A percentile compares a stretch with the other conserved stretches of the same genome.
These are phyloP conservation scores for Halictus ligatus DNA, from an alignment of 2,888 invertebrate species.

Conservation along the genomic window DNA sequence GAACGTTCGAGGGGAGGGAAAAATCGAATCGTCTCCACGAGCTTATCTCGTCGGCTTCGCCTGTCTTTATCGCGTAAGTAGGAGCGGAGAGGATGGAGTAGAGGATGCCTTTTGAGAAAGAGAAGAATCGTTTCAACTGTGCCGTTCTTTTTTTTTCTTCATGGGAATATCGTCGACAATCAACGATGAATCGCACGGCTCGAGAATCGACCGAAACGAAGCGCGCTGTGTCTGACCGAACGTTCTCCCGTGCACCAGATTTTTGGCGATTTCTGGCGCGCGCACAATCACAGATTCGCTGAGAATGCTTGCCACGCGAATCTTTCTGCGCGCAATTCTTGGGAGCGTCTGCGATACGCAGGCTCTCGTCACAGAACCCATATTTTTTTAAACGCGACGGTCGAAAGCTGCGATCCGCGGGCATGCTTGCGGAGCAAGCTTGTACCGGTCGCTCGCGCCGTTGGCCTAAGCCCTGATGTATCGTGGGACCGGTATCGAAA, in stretches of 20 bases:
- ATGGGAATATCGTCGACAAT: conserved; percentile 18
- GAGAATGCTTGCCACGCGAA: not conserved
- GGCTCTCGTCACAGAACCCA: not conserved
- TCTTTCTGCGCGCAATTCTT: not conserved
- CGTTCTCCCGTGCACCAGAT: conserved; percentile 2
- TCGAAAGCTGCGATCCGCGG: not conserved
- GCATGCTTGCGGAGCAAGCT: not conserved
- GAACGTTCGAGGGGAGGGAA: conserved; percentile 17
- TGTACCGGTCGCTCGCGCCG: not conserved
- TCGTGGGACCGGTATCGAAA: conserved; percentile 5
- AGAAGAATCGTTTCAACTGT: not conserved
- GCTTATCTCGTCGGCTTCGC: not conserved
- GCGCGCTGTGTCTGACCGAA: not conserved
- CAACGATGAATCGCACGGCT: conserved; percentile 7
- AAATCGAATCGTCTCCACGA: not conserved
- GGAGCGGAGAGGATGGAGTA: not conserved
- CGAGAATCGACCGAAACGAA: conserved; percentile 1
- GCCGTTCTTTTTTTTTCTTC: not conserved
- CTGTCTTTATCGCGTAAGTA: conserved; percentile 5
- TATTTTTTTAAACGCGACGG: not conserved
- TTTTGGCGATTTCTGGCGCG: not conserved
- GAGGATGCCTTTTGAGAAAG: not conserved
- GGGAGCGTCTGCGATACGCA: not conserved
- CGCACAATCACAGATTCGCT: not conserved
- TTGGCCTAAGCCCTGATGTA: not conserved